Evolutionary conservation across 1,140 invertebrate species (phyloP).

Genomic region (Leptinotarsa undecemlineata): DNA sequence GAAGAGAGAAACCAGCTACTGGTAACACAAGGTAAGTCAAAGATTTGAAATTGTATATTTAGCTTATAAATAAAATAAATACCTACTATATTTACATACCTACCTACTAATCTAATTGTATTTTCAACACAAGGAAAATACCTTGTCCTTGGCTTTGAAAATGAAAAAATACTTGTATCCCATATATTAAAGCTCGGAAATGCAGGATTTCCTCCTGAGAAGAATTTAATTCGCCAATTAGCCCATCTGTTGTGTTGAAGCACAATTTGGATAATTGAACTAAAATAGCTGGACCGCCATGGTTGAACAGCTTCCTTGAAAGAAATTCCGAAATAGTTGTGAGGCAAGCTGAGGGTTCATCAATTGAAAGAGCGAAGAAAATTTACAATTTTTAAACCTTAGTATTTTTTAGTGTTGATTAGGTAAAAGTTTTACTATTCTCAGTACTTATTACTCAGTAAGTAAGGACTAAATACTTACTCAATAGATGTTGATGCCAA

Average conservation of each 20-base stretch:
- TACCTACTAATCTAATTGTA: conserved; percentile 31
- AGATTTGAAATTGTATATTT: conserved; percentile 7
- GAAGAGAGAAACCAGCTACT: conserved; percentile 24
- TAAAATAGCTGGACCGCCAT: conserved; percentile 37
- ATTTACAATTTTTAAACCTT: too few species aligned
- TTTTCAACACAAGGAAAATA: neutral
- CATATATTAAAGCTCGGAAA: conserved; percentile 44
- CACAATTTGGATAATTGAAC: conserved; percentile 38
- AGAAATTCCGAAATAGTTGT: conserved; percentile 50
- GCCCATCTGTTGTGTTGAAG: conserved; percentile 41
- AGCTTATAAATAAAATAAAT: neutral
- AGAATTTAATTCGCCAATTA: conserved; percentile 33
- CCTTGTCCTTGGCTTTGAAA: conserved; percentile 10
- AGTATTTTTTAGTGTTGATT: too few species aligned
- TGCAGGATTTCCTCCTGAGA: conserved; percentile 33
- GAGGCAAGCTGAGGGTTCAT: conserved; percentile 48
- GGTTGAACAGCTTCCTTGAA: conserved; percentile 43
- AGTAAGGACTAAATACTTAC: too few species aligned
- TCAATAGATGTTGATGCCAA: too few species aligned
- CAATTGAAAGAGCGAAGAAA: conserved; percentile 46
- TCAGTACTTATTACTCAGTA: too few species aligned
- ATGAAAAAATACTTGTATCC: neutral
- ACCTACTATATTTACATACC: conserved; percentile 26
- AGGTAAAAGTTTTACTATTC: too few species aligned
- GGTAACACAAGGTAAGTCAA: conserved; percentile 32